Base-by-base conservation (phyloP, 2,797 vertebrate genomes). In the Leontocebus nigricollis region DNA sequence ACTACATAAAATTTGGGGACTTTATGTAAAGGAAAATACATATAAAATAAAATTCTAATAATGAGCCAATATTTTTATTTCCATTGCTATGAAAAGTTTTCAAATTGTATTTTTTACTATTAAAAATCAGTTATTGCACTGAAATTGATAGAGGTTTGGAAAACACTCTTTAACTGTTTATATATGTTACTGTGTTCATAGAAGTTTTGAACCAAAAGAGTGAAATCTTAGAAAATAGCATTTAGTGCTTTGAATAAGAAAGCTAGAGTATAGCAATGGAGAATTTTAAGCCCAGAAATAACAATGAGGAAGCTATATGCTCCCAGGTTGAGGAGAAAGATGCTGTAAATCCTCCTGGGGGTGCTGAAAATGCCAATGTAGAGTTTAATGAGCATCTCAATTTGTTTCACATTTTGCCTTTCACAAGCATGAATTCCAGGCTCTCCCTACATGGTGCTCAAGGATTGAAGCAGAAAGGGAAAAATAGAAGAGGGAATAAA, bases 21-120 rank as follows among this genome's bases (percentile, higher is more conserved):
- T 92, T 61, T 85, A 50, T 85, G 67, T 39, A 76, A 91, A 90
- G 41, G n/a, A 92, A 96, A 87, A 88, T n/a, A 13, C 19, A 80
- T 44, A 55, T 72, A 57, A 88, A 87, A n/a, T 59, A 85, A 67
- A 81, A 81, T 59, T 72, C 91, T 84, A 84, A 36, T 85, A 12
- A 77, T 73, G 9, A 90, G 27, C 57, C 30, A 50, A 10, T 76
- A 50, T 84, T 93, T 96, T 67, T 85, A 85, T 57, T 70, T 92
- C 52, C 84, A 27, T 70, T 15, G 20, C 30, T 94, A 41, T 64
- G 55, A 79, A 90, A 84, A 87, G 6, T 46, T 67, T 59, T 72
- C n/a, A 57, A 57, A 1, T n/a, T 96, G 17, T 82, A 10, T 11
- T 72, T 67, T 80, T 84, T 55, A 57, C n/a, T 81, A 50, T 70